A percentile compares a stretch with the other conserved stretches of the same genome.
Evolutionary conservation across 37 sponge, comb jelly and placozoan species (phyloP).

Genomic region (Tethya wilhelma): DNA sequence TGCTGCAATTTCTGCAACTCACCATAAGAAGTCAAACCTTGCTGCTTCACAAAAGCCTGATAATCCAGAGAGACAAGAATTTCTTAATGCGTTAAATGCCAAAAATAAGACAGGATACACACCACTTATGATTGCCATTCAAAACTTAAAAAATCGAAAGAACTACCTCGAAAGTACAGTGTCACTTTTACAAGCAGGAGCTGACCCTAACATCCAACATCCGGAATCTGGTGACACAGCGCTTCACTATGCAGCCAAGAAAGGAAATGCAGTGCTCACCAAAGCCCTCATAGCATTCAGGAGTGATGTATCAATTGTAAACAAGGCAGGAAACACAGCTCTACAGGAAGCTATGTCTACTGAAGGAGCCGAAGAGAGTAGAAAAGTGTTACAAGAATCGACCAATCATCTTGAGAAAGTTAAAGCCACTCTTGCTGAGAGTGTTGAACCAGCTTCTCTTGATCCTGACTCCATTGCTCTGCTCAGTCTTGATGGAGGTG

Average conservation of each 20-base stretch:
- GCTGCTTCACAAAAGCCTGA: too few relatives aligned
- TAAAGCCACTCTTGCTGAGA: not conserved
- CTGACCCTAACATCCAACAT: slow-evolving; percentile 20
- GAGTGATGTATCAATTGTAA: slow-evolving; percentile 17
- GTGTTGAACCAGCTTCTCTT: not conserved
- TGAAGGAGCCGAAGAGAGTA: not conserved
- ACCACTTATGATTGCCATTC: too few relatives aligned
- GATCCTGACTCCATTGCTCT: not conserved
- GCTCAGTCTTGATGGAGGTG: slow-evolving; percentile 48
- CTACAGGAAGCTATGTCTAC: slow-evolving; percentile 15
- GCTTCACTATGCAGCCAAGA: slow-evolving; percentile 41
- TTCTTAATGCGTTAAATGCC: too few relatives aligned
- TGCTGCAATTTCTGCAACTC: too few relatives aligned
- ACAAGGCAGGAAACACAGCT: slow-evolving; percentile 28
- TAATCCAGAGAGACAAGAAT: too few relatives aligned
- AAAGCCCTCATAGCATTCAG: slow-evolving; percentile 58
- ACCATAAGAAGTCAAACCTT: too few relatives aligned
- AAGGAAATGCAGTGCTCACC: slow-evolving; percentile 1
- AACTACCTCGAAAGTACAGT: too few relatives aligned
- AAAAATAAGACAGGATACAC: too few relatives aligned
- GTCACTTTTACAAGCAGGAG: slow-evolving; percentile 21
- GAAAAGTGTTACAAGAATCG: slow-evolving; percentile 5
- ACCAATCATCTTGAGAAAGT: not conserved
- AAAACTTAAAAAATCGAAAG: too few relatives aligned
- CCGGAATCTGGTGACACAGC: slow-evolving; percentile 13